Evolutionary conservation across 2,888 invertebrate genomes (phyloP).

Genomic region (Eristalis tenax): DNA sequence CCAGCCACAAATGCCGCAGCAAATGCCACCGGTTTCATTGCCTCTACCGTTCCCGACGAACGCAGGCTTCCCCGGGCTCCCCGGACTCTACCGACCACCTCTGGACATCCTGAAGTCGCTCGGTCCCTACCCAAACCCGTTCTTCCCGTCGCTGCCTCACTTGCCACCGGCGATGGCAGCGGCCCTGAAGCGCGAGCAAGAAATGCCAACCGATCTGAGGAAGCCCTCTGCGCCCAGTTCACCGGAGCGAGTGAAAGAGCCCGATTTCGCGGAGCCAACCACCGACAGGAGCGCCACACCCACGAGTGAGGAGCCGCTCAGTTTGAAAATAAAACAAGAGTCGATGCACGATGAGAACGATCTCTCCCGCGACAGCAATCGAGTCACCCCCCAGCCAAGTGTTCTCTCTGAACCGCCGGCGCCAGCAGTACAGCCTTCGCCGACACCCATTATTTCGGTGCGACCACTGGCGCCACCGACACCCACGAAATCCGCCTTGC

Average conservation of each 20-base stretch:
- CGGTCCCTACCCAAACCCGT: conserved; percentile 77
- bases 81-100: conserved; percentile 79
- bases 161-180: conserved; percentile 74
- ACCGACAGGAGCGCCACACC: conserved; percentile 24
- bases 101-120: conserved; percentile 79
- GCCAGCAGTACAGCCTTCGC: conserved; percentile 41
- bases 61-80: conserved; percentile 76
- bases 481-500: conserved; percentile 79
- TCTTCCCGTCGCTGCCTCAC: conserved; percentile 77
- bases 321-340: conserved; percentile 79
- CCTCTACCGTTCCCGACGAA: conserved; percentile 76
- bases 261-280: conserved; percentile 68
- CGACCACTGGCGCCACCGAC: conserved; percentile 73
- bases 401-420: conserved; percentile 3
- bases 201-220: conserved; percentile 79
- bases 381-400: conserved; percentile 42
- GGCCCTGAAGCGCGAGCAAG: conserved; percentile 75
- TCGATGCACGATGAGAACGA: conserved; percentile 74
- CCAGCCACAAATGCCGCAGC: conserved; percentile 77
- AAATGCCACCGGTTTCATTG: conserved; percentile 75
- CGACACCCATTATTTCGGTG: conserved; percentile 62
- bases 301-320: conserved; percentile 76
- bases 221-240: conserved; percentile 77
- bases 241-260: conserved; percentile 75
- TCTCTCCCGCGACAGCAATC: conserved; percentile 61